These are phyloP conservation scores for Isaurus tuberculatus DNA, from an alignment of 92 coral and sea anemone genomes.

Conservation along the genomic window DNA sequence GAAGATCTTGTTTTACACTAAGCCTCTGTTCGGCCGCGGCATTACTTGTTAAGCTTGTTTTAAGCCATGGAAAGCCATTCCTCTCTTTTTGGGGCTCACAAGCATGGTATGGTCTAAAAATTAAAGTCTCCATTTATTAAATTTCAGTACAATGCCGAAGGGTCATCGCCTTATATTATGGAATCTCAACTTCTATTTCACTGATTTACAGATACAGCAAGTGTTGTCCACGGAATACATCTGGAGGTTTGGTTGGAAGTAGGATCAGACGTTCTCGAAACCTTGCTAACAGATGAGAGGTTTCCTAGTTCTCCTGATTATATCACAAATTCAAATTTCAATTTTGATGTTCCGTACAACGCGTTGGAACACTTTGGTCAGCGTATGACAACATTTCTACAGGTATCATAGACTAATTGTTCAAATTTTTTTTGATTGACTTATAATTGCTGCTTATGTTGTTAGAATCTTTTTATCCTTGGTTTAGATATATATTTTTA, in stretches of 20 bases:
- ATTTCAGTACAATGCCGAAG: too few relatives aligned
- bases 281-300: constrained; percentile 8
- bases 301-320: constrained; percentile 20
- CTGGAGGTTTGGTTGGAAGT: constrained; percentile 26
- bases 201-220: not conserved
- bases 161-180: too few relatives aligned
- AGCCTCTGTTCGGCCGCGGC: too few relatives aligned
- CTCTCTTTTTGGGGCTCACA: too few relatives aligned
- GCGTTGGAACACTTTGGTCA: constrained; percentile 3
- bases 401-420: not conserved
- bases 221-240: constrained; percentile 16
- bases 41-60: too few relatives aligned
- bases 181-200: not conserved
- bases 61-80: too few relatives aligned
- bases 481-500: too few relatives aligned
- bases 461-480: too few relatives aligned
- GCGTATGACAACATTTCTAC: constrained; percentile 25
- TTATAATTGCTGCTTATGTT: not conserved
- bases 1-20: too few relatives aligned
- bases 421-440: too few relatives aligned
- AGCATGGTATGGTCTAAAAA: too few relatives aligned
- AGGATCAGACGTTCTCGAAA: constrained; percentile 32
- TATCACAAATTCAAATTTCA: not conserved
- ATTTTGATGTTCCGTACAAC: constrained; percentile 19
- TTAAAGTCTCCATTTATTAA: too few relatives aligned